These are phyloP conservation scores for Brachystomella parvula DNA, from an alignment of 1,140 invertebrate genomes.

Conservation along the genomic window DNA sequence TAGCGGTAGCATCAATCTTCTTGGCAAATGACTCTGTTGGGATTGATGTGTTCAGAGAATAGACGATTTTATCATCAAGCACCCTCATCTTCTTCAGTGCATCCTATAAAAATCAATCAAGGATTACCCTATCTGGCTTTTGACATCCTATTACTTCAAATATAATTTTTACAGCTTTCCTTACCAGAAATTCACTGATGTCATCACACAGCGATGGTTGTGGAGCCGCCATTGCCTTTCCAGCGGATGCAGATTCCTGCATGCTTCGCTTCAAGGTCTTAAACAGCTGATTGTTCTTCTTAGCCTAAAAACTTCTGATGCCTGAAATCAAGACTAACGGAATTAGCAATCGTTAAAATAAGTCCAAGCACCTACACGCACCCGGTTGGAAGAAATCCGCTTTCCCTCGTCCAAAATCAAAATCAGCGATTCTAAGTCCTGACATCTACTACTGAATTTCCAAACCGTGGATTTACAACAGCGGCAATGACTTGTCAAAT, in stretches of 20 bases:
- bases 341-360: not conserved
- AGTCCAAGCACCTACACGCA: not conserved
- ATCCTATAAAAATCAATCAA: constrained; percentile 65
- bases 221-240: not conserved
- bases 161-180: not conserved
- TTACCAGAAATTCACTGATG: constrained; percentile 36
- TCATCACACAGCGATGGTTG: constrained; percentile 23
- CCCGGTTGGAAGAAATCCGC: not conserved
- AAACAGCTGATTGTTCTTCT: too few relatives aligned
- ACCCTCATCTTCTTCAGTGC: constrained; percentile 70
- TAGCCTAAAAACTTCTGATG: too few relatives aligned
- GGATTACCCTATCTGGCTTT: too few relatives aligned
- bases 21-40: constrained; percentile 74
- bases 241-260: not conserved
- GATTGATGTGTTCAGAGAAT: constrained; percentile 72
- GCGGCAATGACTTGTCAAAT: too few relatives aligned
- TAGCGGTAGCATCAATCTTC: not conserved
- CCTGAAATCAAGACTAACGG: not conserved
- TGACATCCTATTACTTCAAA: not conserved
- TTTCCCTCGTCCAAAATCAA: too few relatives aligned
- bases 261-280: not conserved
- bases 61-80: constrained; percentile 82
- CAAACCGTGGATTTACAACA: too few relatives aligned
- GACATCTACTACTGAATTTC: too few relatives aligned
- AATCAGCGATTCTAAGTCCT: too few relatives aligned